Conservation (phyloP, 2,888 invertebrate species). For the Dioctria linearis region DNA sequence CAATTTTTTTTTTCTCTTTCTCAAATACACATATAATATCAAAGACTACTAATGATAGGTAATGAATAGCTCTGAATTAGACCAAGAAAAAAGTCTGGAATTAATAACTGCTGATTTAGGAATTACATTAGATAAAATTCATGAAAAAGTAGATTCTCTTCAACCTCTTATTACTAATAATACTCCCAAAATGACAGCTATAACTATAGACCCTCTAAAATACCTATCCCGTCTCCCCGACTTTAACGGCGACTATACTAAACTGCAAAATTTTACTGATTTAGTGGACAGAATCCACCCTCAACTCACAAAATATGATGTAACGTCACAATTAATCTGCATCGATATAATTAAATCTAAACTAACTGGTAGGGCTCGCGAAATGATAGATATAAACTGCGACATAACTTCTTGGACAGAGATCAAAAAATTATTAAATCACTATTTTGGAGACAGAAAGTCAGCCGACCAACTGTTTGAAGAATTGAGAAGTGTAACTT, state of each 20-base stretch:
- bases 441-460: slow-evolving; percentile 35
- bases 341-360: too few species aligned
- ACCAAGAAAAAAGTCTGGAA: too few species aligned
- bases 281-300: slow-evolving; percentile 10
- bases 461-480: not conserved
- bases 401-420: slow-evolving; percentile 20
- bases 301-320: not conserved
- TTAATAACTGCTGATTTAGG: not conserved
- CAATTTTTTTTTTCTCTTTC: too few species aligned
- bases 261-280: not conserved
- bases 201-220: slow-evolving; percentile 12
- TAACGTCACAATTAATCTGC: not conserved
- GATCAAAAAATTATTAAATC: not conserved
- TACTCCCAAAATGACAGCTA: not conserved
- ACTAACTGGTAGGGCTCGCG: slow-evolving; percentile 29
- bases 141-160: not conserved
- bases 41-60: too few species aligned
- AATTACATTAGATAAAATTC: not conserved
- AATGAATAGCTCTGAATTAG: too few species aligned
- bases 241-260: too few species aligned
- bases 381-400: slow-evolving; percentile 42
- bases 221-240: not conserved
- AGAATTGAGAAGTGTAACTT: slow-evolving; percentile 7
- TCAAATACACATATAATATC: too few species aligned
- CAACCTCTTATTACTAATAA: not conserved